phyloP scores from a whole-genome alignment of 2,113 vertebrate species.

The Coptodon bakossiorum region DNA sequence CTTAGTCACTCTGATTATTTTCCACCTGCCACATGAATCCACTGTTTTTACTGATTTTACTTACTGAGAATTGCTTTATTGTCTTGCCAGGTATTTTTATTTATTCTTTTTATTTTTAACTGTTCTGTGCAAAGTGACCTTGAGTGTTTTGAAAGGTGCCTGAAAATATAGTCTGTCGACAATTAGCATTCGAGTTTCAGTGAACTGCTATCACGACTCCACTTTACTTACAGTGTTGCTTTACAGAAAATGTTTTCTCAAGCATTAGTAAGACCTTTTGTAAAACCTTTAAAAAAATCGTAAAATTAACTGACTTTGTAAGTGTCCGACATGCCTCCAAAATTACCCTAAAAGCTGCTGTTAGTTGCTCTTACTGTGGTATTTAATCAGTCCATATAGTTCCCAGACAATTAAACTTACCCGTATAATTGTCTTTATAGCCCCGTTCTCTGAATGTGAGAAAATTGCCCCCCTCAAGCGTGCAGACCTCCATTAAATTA shows the following conservation, averaged over 20 bases:
- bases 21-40: neutral
- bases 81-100: neutral
- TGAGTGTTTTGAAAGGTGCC: neutral
- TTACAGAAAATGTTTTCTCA: neutral
- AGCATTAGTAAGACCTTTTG: neutral
- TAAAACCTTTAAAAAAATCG: neutral
- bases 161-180: neutral
- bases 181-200: neutral
- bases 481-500: constrained; percentile 38
- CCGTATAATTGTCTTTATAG: constrained; percentile 37
- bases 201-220: neutral
- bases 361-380: neutral
- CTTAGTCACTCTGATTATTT: neutral
- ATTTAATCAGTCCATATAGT: constrained; percentile 42
- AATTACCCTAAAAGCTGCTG: constrained; percentile 1
- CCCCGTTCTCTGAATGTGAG: constrained; percentile 1
- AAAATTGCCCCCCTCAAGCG: neutral
- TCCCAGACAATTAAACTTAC: constrained; percentile 37
- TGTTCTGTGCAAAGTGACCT: neutral
- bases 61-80: neutral
- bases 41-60: neutral
- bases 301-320: constrained; percentile 8
- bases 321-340: neutral
- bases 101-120: neutral
- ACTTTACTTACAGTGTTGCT: neutral